phyloP scores from a whole-genome alignment of 2,888 invertebrate species.

The Lathronympha strigana region DNA sequence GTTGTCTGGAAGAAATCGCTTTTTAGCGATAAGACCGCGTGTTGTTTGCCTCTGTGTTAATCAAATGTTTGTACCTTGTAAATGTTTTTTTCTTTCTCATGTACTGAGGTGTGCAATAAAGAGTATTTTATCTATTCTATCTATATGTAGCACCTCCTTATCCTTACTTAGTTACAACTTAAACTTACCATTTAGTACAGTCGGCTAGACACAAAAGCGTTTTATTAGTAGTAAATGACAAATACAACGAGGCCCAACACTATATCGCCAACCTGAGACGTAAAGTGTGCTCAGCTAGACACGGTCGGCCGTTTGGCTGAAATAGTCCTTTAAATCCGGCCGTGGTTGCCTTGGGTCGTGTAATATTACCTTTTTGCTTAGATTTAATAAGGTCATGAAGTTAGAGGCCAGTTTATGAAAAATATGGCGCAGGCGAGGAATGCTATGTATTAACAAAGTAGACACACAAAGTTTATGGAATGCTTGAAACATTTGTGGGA shows the following conservation, averaged over 20 bases:
- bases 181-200: background rate
- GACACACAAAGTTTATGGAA: too few species aligned
- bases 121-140: too few species aligned
- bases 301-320: slow-evolving; percentile 52
- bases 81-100: too few species aligned
- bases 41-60: too few species aligned
- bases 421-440: background rate
- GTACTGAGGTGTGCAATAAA: too few species aligned
- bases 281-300: slow-evolving; percentile 50
- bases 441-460: too few species aligned
- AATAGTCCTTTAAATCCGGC: slow-evolving; percentile 50
- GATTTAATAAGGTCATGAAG: slow-evolving; percentile 4
- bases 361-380: slow-evolving; percentile 4
- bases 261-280: slow-evolving; percentile 46
- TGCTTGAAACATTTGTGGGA: too few species aligned
- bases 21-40: too few species aligned
- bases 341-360: slow-evolving; percentile 27
- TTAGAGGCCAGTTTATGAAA: background rate
- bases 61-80: too few species aligned
- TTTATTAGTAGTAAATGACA: slow-evolving; percentile 33
- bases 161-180: too few species aligned
- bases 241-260: slow-evolving; percentile 49
- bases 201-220: slow-evolving; percentile 16
- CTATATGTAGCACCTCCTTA: too few species aligned
- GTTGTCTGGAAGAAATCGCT: too few species aligned